phyloP scores from a whole-genome alignment of 2,888 invertebrate species.

The Ceratothoa steindachneri region DNA sequence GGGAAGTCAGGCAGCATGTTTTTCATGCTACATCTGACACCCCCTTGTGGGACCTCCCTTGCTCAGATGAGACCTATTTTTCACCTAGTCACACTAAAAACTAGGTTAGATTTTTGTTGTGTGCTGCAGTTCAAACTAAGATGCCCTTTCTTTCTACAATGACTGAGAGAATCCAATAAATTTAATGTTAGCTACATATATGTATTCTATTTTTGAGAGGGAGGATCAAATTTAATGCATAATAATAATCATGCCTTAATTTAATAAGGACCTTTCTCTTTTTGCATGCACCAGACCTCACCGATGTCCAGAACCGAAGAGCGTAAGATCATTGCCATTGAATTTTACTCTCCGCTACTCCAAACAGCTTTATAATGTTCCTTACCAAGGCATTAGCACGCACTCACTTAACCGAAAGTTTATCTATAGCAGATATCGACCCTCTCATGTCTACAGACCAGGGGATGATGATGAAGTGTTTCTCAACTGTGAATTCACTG shows the following conservation, averaged over 20 bases:
- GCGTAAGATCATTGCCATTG: slow-evolving; percentile 62
- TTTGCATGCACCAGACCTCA: slow-evolving; percentile 64
- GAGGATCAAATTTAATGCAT: background rate
- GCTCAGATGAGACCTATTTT: too few relatives aligned
- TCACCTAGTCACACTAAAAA: background rate
- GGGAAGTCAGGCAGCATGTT: too few relatives aligned
- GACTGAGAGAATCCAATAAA: background rate
- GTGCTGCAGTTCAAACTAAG: too few relatives aligned
- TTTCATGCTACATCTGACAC: too few relatives aligned
- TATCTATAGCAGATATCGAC: slow-evolving; percentile 76
- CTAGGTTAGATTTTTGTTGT: background rate
- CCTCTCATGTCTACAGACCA: slow-evolving; percentile 67
- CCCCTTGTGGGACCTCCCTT: too few relatives aligned
- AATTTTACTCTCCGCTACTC: slow-evolving; percentile 67
- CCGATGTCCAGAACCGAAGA: slow-evolving; percentile 85
- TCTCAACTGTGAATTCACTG: slow-evolving; percentile 34
- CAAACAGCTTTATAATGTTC: slow-evolving; percentile 53
- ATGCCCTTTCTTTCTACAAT: too few relatives aligned
- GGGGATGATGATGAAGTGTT: slow-evolving; percentile 37
- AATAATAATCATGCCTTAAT: too few relatives aligned
- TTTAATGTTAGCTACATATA: background rate
- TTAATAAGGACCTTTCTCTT: slow-evolving; percentile 49
- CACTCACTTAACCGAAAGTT: slow-evolving; percentile 70
- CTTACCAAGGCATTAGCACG: slow-evolving; percentile 51
- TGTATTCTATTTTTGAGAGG: background rate